Evolutionary conservation across 2,888 invertebrate genomes (phyloP), one percentile per base, ranked within the genome.

Genomic region (Andrena minutula): DNA sequence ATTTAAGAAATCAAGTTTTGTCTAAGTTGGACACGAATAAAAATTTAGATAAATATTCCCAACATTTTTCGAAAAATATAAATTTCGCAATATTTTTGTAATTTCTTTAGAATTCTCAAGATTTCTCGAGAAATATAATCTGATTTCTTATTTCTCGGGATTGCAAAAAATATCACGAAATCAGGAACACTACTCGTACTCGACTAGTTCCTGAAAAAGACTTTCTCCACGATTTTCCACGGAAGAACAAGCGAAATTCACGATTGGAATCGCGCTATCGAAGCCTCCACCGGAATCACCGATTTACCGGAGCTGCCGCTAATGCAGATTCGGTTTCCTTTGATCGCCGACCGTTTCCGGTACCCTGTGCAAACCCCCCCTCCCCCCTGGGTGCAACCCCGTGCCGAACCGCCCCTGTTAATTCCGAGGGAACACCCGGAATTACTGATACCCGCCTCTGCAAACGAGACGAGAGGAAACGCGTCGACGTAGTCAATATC

Each of bases 331-430:
- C 68, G 74, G 58, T 56, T 71, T 74, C 78, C 85, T 86, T 86
- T 82, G 86, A 86, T 82, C 85, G 72, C 16, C 35, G 60, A 75
- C 72, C 64, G 79, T 80, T 84, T 72, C 75, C 64, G 56, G 84
- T 75, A 32, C 23, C 64, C 70, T 82, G 70, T 82, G 75, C 41
- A 82, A 82, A 88, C 64, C 69, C n/a, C 28, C 41, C 10, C 10
- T 0, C 10, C 12, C 41, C 16, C 41, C 4, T 12, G 41, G 41
- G 35, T 49, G 63, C 79, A 80, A 79, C 53, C 64, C 58, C 69
- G n/a, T 68, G 75, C 69, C 51, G 68, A 74, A 58, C 51, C 23
- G 53, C 2, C 49, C 16, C 75, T 49, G 78, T 82, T 80, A 80
- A 84, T 86, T 86, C 66, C 35, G 12, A 8, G 78, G 49, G 74